These are phyloP conservation scores for Tryphoninae sp. DNA, from an alignment of 2,888 invertebrate genomes.

Conservation along the genomic window DNA sequence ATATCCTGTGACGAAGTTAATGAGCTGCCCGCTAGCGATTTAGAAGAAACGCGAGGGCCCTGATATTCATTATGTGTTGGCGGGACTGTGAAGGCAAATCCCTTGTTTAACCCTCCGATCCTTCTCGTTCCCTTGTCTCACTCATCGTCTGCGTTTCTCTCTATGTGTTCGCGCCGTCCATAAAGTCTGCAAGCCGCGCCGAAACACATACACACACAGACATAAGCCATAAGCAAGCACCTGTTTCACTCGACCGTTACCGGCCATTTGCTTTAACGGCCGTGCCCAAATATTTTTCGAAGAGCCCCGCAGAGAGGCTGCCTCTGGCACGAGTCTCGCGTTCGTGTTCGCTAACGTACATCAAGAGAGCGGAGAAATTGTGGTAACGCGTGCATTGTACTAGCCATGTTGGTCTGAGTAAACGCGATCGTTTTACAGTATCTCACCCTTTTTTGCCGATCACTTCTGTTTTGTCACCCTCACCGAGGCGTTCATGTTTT, in stretches of 20 bases:
- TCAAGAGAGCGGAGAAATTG: slow-evolving; percentile 49
- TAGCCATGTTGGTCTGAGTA: neutral
- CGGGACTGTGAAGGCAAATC: slow-evolving; percentile 45
- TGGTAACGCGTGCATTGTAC: slow-evolving; percentile 32
- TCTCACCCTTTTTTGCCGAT: slow-evolving; percentile 10
- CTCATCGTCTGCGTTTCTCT: slow-evolving; percentile 1
- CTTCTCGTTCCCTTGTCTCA: slow-evolving; percentile 6
- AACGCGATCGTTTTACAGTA: slow-evolving; percentile 16
- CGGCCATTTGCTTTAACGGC: slow-evolving; percentile 75
- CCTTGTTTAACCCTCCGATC: slow-evolving; percentile 48
- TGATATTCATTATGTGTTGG: slow-evolving; percentile 61
- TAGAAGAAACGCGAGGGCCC: slow-evolving; percentile 37
- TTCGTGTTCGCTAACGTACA: slow-evolving; percentile 22
- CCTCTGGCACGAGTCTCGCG: slow-evolving; percentile 36
- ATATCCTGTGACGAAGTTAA: slow-evolving; percentile 52
- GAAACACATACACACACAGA: slow-evolving; percentile 45
- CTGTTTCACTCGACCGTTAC: slow-evolving; percentile 65
- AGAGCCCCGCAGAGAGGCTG: slow-evolving; percentile 48
- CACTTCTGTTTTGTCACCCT: slow-evolving; percentile 3
- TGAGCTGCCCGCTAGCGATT: slow-evolving; percentile 60
- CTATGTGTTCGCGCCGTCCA: slow-evolving; percentile 25
- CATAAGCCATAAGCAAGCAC: slow-evolving; percentile 35
- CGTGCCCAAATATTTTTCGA: slow-evolving; percentile 73
- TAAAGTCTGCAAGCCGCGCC: slow-evolving; percentile 38
- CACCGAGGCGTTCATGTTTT: neutral